Evolutionary conservation across 2,797 vertebrate genomes (phyloP).

Genomic region (Pseudochromis fuscus): DNA sequence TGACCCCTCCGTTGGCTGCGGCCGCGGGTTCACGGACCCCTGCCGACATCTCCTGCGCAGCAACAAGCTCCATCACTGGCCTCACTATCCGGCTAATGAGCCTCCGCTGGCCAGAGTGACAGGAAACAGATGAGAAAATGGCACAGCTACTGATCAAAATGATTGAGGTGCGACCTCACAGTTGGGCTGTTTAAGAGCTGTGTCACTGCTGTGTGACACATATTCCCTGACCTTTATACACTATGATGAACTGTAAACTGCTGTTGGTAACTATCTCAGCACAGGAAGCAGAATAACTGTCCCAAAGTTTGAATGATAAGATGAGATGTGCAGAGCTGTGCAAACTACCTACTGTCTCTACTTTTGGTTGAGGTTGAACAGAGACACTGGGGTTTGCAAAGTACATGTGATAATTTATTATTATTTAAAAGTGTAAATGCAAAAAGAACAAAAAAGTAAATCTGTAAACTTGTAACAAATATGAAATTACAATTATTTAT

Average conservation of each 20-base stretch:
- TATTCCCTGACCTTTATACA: constrained; percentile 4
- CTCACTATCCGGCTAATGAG: constrained; percentile 71
- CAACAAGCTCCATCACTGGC: constrained; percentile 54
- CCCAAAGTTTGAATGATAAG: neutral
- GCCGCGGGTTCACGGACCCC: constrained; percentile 50
- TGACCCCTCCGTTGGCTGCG: constrained; percentile 63
- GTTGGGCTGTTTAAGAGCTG: constrained; percentile 46
- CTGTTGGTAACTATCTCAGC: neutral
- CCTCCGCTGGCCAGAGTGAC: constrained; percentile 46
- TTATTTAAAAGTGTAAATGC: no score
- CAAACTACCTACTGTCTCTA: neutral
- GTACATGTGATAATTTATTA: no score
- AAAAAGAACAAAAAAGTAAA: no score
- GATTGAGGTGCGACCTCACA: constrained; percentile 50
- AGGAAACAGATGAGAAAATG: constrained; percentile 48
- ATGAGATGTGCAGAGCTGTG: neutral
- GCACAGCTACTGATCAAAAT: constrained; percentile 59
- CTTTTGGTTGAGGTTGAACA: constrained; percentile 15
- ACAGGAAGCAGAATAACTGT: neutral
- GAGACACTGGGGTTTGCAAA: neutral
- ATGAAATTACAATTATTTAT: no score
- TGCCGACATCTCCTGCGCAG: constrained; percentile 46
- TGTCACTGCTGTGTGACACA: constrained; percentile 11
- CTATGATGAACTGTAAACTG: neutral
- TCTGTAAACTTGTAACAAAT: no score